Percentiles rank a stretch among this genome's conserved stretches.
Evolutionary conservation across 2,797 vertebrate species (phyloP).

Genomic region (Mareca penelope): DNA sequence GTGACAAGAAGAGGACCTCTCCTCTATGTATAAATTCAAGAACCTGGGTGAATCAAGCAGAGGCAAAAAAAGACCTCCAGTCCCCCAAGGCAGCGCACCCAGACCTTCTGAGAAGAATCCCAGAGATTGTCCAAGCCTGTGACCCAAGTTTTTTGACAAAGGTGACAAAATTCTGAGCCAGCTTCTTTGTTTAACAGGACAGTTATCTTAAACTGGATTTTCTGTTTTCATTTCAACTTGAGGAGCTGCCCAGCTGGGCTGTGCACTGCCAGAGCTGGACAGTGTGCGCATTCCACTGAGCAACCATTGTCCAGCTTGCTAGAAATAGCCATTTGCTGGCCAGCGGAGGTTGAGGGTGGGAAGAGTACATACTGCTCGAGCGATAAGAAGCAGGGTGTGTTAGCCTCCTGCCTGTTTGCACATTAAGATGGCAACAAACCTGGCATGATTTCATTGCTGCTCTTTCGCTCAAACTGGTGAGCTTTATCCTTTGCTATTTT

Average conservation of each 20-base stretch:
- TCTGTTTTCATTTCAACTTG: neutral
- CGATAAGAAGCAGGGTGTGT: neutral
- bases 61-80: neutral
- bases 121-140: neutral
- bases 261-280: neutral
- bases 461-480: neutral
- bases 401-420: neutral
- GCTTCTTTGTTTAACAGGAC: neutral
- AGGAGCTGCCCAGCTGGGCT: neutral
- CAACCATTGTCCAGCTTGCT: neutral
- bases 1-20: neutral
- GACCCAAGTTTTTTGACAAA: neutral
- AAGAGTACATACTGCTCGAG: neutral
- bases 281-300: accelerated
- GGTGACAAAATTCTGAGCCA: neutral
- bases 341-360: neutral
- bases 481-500: neutral
- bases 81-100: accelerated
- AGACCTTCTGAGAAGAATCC: neutral
- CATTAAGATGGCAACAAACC: neutral
- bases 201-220: neutral
- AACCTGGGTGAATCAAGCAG: neutral
- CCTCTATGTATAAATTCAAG: neutral
- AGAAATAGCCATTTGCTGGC: neutral
- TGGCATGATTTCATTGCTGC: neutral